Base-by-base conservation (phyloP, 1,140 invertebrate species). In the Drosophila jambulina region DNA sequence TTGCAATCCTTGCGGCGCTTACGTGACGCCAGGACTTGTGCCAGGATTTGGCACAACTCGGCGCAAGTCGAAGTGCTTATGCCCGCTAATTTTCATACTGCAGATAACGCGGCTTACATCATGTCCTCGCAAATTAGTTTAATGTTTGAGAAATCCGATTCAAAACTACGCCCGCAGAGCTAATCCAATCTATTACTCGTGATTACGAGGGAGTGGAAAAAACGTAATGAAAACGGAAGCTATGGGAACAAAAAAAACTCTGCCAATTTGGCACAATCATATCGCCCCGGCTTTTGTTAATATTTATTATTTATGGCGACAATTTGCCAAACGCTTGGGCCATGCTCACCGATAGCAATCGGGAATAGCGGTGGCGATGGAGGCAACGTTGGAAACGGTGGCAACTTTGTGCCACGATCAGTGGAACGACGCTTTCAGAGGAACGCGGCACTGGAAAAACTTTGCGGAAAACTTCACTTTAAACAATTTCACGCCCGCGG, bases 401-500 rank as follows among this genome's bases (percentile, higher is more conserved):
- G 67, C 46, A 83, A 84, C 63, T 83, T 79, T 83, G 60, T 75
- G 48, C 62, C 59, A 21, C 48, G 75, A 59, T 61, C 69, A 38
- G 43, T 27, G 19, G 21, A 56, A 48, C 40, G 42, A 23, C n/a
- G 49, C 49, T 74, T 68, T 59, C 48, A 77, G 61, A 36, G 38
- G 59, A 43, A 75, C 23, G 45, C 45, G 21, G 62, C 38, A 36
- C 54, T 34, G 51, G 25, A 27, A 59, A 72, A 76, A 65, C 15
- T 75, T 61, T 54, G 5, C 19, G 27, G n/a, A 10, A 42, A 75
- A 82, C 48, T 38, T 42, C 23, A 63, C 72, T 76, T 86, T 71
- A 86, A 86, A 87, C 83, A 64, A 86, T 86, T 86, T 86, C 63
- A 87, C 83, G 78, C 78, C 74, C 63, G 53, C 62, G 53, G 68